phyloP scores from a whole-genome alignment of 2,797 vertebrate species.

The Urosaurus nigricauda region DNA sequence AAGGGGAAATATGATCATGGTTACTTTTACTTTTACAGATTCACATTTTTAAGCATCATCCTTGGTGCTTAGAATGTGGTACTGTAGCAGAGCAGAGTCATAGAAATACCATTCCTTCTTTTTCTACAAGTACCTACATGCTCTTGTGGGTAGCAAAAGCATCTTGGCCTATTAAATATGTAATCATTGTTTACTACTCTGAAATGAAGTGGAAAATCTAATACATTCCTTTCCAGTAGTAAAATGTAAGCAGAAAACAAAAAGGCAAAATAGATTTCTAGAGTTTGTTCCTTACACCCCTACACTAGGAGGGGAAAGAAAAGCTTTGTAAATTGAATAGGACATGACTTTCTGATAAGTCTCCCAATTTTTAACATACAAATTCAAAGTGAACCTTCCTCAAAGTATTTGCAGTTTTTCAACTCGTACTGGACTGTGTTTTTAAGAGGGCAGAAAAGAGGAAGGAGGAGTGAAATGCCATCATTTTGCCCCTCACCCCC shows the following conservation, averaged over 20 bases:
- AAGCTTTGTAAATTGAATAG: conserved; percentile 58
- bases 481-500: conserved; percentile 53
- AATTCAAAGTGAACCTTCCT: conserved; percentile 61
- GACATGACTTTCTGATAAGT: conserved; percentile 64
- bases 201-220: conserved; percentile 72
- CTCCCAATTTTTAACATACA: conserved; percentile 65
- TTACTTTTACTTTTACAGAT: conserved; percentile 76
- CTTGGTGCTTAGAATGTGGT: conserved; percentile 75
- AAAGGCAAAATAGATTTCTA: conserved; percentile 70
- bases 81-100: conserved; percentile 59
- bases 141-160: conserved; percentile 69
- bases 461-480: conserved; percentile 52
- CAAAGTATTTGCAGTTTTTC: conserved; percentile 55
- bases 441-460: conserved; percentile 15
- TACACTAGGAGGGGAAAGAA: conserved; percentile 51
- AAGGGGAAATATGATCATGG: conserved; percentile 77
- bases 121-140: conserved; percentile 63
- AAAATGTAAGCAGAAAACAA: conserved; percentile 66
- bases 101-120: conserved; percentile 73
- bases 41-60: conserved; percentile 72
- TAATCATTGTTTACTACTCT: conserved; percentile 75
- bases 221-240: conserved; percentile 77
- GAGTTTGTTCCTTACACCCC: conserved; percentile 63
- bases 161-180: conserved; percentile 71
- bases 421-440: conserved; percentile 67